Base-by-base conservation (phyloP, 2,113 vertebrate species). In the Megaceryle maxima region DNA sequence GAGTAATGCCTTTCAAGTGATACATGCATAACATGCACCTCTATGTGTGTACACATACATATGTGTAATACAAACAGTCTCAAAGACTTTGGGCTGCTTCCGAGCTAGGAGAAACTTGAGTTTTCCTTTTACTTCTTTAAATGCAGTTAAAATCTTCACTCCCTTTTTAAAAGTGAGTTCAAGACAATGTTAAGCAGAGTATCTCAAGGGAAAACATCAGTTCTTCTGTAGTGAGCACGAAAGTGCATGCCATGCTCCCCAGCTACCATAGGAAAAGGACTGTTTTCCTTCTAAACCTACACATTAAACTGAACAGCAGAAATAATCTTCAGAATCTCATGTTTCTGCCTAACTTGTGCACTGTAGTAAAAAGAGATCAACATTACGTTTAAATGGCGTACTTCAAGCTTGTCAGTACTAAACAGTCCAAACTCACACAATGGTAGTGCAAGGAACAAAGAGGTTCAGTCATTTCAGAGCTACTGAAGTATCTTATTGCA, bases 191-290 rank as follows among this genome's bases (percentile, higher is more conserved):
- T n/a, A n/a, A n/a, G n/a, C n/a, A n/a, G n/a, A n/a, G n/a, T n/a
- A n/a, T n/a, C n/a, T 55, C 13, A 6, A n/a, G 16, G 26, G 57
- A 41, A 70, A 89, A 43, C 8, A 50, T 16, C 29, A 6, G 2
- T 35, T 92, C 13, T 77, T 80, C 43, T 28, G 31, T 16, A 68
- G 53, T 14, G 83, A 24, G 39, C 15, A 50, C 70, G 39, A 2
- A 70, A 35, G 18, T 51, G 37, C 37, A 37, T 37, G 21, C 33
- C 55, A 8, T 0, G 0, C 11, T 39, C 26, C 31, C 9, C 37
- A 76, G 8, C 9, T 77, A 53, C 21, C 35, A 76, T 5, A 64
- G 48, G 19, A 68, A 92, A 63, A 13, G 10, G 12, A 44, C 4
- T 77, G 39, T 26, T 46, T 84, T 84, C 35, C 53, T 88, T 64